Evolutionary conservation across 1,140 invertebrate genomes (phyloP).

Genomic region (Neodiprion fabricii): DNA sequence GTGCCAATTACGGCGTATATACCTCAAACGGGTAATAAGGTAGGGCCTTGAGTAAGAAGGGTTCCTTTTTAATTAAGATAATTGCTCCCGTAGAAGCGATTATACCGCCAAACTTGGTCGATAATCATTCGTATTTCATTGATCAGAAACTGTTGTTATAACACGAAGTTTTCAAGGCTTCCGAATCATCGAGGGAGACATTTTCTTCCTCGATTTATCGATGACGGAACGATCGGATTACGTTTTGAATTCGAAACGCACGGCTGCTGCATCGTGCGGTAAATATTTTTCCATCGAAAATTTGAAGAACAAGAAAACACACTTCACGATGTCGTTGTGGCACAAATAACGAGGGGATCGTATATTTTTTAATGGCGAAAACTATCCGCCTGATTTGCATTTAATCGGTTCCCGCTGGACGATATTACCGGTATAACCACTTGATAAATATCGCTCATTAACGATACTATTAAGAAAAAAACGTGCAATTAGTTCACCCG

Average conservation of each 20-base stretch:
- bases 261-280: no score
- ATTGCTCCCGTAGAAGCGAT: slow-evolving; percentile 44
- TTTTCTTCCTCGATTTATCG: not conserved
- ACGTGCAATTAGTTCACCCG: not conserved
- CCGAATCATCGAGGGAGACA: no score
- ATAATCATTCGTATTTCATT: slow-evolving; percentile 44
- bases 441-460: not conserved
- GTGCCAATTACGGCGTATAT: slow-evolving; percentile 22
- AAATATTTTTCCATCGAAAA: no score
- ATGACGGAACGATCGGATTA: not conserved
- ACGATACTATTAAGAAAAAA: not conserved
- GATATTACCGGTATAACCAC: not conserved
- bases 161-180: no score
- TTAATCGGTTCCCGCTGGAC: not conserved
- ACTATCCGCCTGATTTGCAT: no score
- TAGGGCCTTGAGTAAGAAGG: not conserved
- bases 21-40: not conserved
- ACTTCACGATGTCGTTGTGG: no score
- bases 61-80: slow-evolving; percentile 55
- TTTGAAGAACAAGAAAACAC: no score
- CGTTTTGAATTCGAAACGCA: no score
- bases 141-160: no score
- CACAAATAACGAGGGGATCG: no score
- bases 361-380: no score
- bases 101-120: slow-evolving; percentile 53